Base-by-base conservation (phyloP, 2,113 vertebrate species). In the Ochotona princeps region DNA sequence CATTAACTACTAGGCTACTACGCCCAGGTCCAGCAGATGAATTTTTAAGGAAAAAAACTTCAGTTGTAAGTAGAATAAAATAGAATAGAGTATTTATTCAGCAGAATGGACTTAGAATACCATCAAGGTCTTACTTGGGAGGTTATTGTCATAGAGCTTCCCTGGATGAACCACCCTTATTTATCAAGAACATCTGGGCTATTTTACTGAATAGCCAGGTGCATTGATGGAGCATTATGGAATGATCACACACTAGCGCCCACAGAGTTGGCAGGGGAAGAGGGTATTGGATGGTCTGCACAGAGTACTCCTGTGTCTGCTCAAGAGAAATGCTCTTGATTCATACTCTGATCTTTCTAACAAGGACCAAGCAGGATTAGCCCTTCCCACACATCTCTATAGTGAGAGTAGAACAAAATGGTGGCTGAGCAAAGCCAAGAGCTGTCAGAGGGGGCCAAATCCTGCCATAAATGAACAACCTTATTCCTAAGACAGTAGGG, bases 311-410 rank as follows among this genome's bases (percentile, higher is more conserved):
- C 0, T 57, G 26, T 69, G 70, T 66, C 65, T 73, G 13, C 66
- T n/a, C 28, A 66, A 89, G 10, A 47, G 25, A 44, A 49, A 51
- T 94, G 78, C 32, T 81, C 90, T 80, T 72, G 67, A 75, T 69
- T 89, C 66, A 49, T 35, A 70, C 23, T 67, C 32, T 23, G 61
- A 70, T 86, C 54, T 89, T 83, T 74, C 26, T 20, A 21, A 28
- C 60, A 88, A 86, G 57, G 78, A 81, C 49, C 21, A 74, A 61
- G 23, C 60, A 87, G 18, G 44, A 70, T 74, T 78, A 89, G 26
- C 5, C 18, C 30, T 25, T 17, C 14, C n/a, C 12, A 70, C 25
- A 20, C 57, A 25, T 61, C 61, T 89, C 26, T 79, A 12, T 5
- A 30, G 18, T 15, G 23, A 93, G 47, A 26, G 7, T 10, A 67